Conservation (phyloP, 92 coral and sea anemone species). For the Parazoanthus swiftii region DNA sequence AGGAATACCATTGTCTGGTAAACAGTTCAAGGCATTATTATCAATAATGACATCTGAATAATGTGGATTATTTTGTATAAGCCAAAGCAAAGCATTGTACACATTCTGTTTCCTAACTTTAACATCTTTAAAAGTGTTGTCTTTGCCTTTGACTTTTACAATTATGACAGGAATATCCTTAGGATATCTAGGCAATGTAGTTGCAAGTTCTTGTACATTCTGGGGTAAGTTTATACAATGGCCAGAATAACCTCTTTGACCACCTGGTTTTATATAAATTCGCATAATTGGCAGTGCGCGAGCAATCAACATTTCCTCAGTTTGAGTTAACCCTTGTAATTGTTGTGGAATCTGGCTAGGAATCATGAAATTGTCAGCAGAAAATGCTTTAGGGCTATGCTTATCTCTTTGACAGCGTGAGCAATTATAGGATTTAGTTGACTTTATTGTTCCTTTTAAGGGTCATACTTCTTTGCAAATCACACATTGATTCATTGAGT, state of each 20-base stretch:
- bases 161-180: conserved; percentile 2
- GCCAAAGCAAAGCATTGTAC: conserved; percentile 16
- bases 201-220: conserved; percentile 19
- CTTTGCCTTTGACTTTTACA: too few species aligned
- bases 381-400: conserved; percentile 57
- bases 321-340: conserved; percentile 16
- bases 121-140: conserved; percentile 12
- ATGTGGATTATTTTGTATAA: conserved; percentile 1
- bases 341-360: conserved; percentile 39
- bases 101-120: conserved; percentile 17
- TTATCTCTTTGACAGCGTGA: conserved; percentile 56
- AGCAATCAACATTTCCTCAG: background rate
- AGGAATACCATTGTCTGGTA: conserved; percentile 24
- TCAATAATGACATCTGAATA: conserved; percentile 12
- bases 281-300: too few species aligned
- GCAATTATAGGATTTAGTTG: conserved; percentile 46
- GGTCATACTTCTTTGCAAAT: conserved; percentile 60
- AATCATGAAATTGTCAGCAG: conserved; percentile 54
- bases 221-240: background rate
- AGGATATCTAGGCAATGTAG: conserved; percentile 20
- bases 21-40: conserved; percentile 21
- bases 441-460: conserved; percentile 52
- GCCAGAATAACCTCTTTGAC: too few species aligned
- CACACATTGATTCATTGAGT: conserved; percentile 41
- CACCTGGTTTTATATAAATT: too few species aligned